Conservation (phyloP, 2,888 invertebrate genomes). For the Callyntrura sp. region DNA sequence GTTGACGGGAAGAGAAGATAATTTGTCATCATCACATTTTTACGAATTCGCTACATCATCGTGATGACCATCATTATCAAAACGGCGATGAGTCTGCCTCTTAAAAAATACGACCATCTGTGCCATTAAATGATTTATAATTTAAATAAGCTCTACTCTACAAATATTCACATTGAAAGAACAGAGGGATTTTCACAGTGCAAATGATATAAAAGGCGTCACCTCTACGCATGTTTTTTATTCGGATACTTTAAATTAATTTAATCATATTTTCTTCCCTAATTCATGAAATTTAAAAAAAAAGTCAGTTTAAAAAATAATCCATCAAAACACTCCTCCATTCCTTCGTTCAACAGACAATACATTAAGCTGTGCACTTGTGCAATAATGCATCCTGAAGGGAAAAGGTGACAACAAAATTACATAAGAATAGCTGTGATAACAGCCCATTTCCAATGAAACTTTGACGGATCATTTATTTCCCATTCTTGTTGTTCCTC, state of each 20-base stretch:
- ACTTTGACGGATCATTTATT: slow-evolving; percentile 67
- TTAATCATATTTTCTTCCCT: neutral
- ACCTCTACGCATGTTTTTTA: too few relatives aligned
- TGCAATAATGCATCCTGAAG: neutral
- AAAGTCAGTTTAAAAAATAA: slow-evolving; percentile 45
- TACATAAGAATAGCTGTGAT: slow-evolving; percentile 33
- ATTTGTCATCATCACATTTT: slow-evolving; percentile 68
- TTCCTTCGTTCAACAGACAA: neutral
- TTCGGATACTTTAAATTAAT: neutral
- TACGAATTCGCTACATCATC: slow-evolving; percentile 50
- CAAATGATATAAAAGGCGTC: too few relatives aligned
- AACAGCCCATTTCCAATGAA: slow-evolving; percentile 45
- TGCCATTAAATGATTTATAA: slow-evolving; percentile 6
- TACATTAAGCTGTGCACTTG: neutral
- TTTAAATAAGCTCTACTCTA: neutral
- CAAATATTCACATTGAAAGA: too few relatives aligned
- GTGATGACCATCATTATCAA: slow-evolving; percentile 33
- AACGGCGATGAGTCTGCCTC: slow-evolving; percentile 28
- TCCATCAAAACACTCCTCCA: slow-evolving; percentile 12
- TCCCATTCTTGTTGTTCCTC: slow-evolving; percentile 20
- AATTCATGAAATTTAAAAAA: slow-evolving; percentile 20
- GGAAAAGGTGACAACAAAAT: slow-evolving; percentile 65
- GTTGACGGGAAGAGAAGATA: slow-evolving; percentile 53
- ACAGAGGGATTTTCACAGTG: too few relatives aligned
- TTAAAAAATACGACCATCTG: slow-evolving; percentile 27